These are phyloP conservation scores for Phyllotis vaccarum DNA, from an alignment of 2,797 vertebrate species.

Conservation along the genomic window DNA sequence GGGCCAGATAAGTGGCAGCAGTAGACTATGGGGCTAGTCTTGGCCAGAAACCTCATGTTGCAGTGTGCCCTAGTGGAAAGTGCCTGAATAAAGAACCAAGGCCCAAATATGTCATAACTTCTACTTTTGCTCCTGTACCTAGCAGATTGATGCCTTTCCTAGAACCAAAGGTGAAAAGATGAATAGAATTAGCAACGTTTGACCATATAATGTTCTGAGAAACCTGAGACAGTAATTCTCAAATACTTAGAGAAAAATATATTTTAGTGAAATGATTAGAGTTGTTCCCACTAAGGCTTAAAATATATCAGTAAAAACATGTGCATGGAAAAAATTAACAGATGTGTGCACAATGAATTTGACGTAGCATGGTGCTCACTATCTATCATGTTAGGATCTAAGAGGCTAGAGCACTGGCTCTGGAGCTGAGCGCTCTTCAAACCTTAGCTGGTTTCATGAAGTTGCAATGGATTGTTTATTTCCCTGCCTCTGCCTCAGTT, in stretches of 20 bases:
- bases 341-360: background rate
- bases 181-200: conserved; percentile 61
- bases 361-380: background rate
- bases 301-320: conserved; percentile 44
- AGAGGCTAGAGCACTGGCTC: background rate
- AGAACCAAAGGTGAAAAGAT: conserved; percentile 75
- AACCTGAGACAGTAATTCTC: conserved; percentile 69
- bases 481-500: background rate
- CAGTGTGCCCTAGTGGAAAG: conserved; percentile 20
- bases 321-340: background rate
- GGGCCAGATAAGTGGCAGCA: no score
- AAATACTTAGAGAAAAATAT: conserved; percentile 56
- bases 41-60: no score
- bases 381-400: background rate
- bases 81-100: conserved; percentile 59
- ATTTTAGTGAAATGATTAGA: conserved; percentile 57
- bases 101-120: conserved; percentile 61
- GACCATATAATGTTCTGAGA: conserved; percentile 79
- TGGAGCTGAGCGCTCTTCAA: background rate
- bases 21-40: no score
- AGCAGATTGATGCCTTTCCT: conserved; percentile 66
- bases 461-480: background rate
- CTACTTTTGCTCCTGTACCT: conserved; percentile 64
- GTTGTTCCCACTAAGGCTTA: conserved; percentile 46
- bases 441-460: background rate